Conservation (phyloP, 2,113 vertebrate species). For the Nycticebus coucang region DNA sequence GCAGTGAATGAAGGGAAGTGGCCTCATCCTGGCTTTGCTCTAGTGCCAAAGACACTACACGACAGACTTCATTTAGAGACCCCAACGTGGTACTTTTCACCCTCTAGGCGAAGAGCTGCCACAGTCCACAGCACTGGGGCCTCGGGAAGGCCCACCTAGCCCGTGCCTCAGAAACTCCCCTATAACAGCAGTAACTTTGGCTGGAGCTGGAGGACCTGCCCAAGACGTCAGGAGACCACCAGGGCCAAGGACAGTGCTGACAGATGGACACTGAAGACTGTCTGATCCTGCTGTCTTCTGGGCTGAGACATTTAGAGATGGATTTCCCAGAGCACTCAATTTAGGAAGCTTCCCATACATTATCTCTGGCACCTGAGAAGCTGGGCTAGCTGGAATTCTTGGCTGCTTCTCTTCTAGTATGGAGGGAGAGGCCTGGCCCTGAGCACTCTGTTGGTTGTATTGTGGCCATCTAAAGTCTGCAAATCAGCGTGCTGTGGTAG, state of each 20-base stretch:
- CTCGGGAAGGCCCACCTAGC: not conserved
- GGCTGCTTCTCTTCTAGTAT: accelerated
- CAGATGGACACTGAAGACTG: not conserved
- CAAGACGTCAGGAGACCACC: not conserved
- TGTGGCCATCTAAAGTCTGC: not conserved
- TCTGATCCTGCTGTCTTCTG: not conserved
- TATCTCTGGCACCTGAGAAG: accelerated
- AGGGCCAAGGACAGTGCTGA: not conserved
- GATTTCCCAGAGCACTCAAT: not conserved
- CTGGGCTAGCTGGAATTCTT: not conserved
- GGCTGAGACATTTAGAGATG: not conserved
- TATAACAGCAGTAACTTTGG: not conserved
- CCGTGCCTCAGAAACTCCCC: not conserved
- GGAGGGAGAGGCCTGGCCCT: not conserved
- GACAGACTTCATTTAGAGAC: not conserved
- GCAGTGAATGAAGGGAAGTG: accelerated
- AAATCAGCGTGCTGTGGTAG: accelerated
- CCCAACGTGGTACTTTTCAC: not conserved
- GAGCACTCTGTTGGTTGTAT: not conserved
- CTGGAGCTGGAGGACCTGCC: not conserved
- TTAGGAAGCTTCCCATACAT: not conserved
- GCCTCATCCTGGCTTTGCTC: not conserved
- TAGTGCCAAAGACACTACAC: not conserved
- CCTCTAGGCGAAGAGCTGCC: not conserved
- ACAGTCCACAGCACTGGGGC: not conserved